phyloP scores from a whole-genome alignment of 2,113 vertebrate species.

The Buteo buteo region DNA sequence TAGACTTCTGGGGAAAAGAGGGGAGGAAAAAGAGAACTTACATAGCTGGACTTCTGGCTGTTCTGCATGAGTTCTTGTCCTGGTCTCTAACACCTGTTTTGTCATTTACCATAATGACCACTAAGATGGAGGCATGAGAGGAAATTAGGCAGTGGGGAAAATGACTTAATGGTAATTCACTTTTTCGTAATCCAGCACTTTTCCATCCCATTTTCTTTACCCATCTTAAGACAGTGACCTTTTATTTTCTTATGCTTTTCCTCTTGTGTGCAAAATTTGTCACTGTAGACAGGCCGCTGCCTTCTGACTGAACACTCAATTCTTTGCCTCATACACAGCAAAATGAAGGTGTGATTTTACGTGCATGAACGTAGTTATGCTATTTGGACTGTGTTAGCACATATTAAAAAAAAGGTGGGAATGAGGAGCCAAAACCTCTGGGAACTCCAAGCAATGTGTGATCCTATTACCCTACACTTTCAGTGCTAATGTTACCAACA shows the following conservation, averaged over 20 bases:
- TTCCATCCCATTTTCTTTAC: not conserved
- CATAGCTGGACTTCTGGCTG: not conserved
- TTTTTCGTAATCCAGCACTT: not conserved
- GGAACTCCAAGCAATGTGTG: not conserved
- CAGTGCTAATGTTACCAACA: not conserved
- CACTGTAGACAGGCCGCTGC: not conserved
- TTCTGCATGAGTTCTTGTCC: not conserved
- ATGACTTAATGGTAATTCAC: not conserved
- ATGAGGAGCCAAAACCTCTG: not conserved
- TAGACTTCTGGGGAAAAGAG: not conserved
- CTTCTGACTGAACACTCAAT: not conserved
- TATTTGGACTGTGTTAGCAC: not conserved
- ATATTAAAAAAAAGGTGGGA: not conserved
- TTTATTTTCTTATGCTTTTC: not conserved
- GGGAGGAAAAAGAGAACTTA: not conserved
- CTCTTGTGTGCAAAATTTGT: not conserved
- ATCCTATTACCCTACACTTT: not conserved
- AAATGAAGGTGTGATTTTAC: not conserved
- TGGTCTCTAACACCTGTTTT: not conserved
- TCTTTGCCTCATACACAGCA: not conserved
- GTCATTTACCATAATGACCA: not conserved
- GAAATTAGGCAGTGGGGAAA: not conserved
- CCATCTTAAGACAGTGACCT: not conserved
- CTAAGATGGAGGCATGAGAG: not conserved
- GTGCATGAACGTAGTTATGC: not conserved